phyloP scores from a whole-genome alignment of 2,888 invertebrate genomes.

The Prosapia bicincta region DNA sequence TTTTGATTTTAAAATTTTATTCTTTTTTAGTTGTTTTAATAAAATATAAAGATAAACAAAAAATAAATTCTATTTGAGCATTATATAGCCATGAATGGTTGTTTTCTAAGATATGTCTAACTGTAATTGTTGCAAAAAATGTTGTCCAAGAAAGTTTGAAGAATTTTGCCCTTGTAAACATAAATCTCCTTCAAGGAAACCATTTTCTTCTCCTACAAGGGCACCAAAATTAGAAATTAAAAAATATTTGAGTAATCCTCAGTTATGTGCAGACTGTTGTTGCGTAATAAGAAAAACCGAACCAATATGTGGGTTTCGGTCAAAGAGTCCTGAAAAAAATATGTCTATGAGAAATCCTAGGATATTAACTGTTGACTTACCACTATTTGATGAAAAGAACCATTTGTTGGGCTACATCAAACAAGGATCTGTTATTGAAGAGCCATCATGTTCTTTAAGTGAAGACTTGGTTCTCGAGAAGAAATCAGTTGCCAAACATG shows the following conservation, averaged over 20 bases:
- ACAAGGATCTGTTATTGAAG: neutral
- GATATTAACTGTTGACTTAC: neutral
- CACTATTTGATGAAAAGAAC: neutral
- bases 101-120: neutral
- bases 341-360: neutral
- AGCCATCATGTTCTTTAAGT: neutral
- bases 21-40: too few species aligned
- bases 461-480: neutral
- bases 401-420: neutral
- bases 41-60: too few species aligned
- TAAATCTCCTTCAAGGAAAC: neutral
- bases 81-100: neutral
- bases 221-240: neutral
- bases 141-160: neutral
- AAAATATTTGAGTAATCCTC: neutral
- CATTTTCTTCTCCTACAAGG: neutral
- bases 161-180: neutral
- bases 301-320: neutral
- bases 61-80: neutral
- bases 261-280: neutral
- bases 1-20: too few species aligned
- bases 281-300: neutral
- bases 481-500: neutral
- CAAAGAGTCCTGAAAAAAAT: neutral
- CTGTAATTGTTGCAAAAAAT: neutral